Evolutionary conservation across 2,113 vertebrate genomes (phyloP).

Genomic region (Ailurus styani): DNA sequence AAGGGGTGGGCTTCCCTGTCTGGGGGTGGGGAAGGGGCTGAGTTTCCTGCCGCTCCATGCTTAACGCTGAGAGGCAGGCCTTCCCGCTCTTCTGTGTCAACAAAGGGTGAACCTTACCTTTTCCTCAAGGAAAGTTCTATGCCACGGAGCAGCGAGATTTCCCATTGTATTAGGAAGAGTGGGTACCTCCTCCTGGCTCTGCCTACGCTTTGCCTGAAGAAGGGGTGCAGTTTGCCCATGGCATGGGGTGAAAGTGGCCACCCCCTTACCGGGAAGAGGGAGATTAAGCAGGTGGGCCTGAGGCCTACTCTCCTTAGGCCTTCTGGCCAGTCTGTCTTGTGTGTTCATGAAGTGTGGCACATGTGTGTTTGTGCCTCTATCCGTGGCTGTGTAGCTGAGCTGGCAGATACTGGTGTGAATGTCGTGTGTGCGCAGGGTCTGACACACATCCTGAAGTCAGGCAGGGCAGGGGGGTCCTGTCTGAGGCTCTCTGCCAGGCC

Average conservation of each 20-base stretch:
- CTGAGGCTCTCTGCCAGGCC: background rate
- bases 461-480: background rate
- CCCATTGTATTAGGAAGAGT: background rate
- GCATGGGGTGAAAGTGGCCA: background rate
- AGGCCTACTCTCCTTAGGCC: background rate
- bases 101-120: background rate
- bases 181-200: background rate
- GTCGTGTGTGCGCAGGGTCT: background rate
- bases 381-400: background rate
- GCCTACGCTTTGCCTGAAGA: background rate
- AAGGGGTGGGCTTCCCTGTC: background rate
- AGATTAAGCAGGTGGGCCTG: conserved; percentile 64
- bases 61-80: background rate
- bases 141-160: background rate
- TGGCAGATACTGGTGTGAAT: too few species aligned
- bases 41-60: background rate
- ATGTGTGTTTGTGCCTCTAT: background rate
- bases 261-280: conserved; percentile 78
- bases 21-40: background rate
- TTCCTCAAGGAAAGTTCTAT: background rate
- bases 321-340: background rate
- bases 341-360: background rate
- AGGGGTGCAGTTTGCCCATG: background rate
- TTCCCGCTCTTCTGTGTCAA: background rate
- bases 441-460: background rate